Evolutionary conservation across 2,113 vertebrate species (phyloP).

Genomic region (Empidonax alnorum): DNA sequence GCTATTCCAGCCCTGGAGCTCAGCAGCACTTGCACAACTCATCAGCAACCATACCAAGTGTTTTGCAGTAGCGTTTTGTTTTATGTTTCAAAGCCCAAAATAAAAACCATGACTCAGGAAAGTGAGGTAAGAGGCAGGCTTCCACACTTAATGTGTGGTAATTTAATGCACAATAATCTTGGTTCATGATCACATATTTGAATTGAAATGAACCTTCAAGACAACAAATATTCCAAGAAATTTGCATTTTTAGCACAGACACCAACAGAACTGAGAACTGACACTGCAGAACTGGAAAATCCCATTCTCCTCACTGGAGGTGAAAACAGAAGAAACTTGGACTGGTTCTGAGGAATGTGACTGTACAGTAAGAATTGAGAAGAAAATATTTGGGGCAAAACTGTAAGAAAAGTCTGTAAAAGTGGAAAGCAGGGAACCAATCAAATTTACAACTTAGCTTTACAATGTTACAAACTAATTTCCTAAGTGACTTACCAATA

Average conservation of each 20-base stretch:
- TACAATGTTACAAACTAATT: neutral
- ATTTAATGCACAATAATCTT: neutral
- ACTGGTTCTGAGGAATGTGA: neutral
- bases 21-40: neutral
- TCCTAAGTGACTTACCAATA: neutral
- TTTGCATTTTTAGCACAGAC: neutral
- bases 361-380: neutral
- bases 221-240: neutral
- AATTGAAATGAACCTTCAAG: neutral
- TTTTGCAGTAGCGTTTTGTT: neutral
- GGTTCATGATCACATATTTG: neutral
- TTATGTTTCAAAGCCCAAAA: neutral
- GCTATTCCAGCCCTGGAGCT: neutral
- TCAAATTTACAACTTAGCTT: neutral
- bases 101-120: neutral
- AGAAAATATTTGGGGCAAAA: neutral
- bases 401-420: neutral
- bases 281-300: neutral
- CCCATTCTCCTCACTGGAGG: neutral
- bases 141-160: neutral
- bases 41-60: neutral
- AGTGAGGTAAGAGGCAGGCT: neutral
- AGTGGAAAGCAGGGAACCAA: neutral
- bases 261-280: neutral
- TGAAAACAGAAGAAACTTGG: neutral